These are phyloP conservation scores for Syngnathoides biaculeatus DNA, from an alignment of 2,113 vertebrate genomes.

Conservation along the genomic window DNA sequence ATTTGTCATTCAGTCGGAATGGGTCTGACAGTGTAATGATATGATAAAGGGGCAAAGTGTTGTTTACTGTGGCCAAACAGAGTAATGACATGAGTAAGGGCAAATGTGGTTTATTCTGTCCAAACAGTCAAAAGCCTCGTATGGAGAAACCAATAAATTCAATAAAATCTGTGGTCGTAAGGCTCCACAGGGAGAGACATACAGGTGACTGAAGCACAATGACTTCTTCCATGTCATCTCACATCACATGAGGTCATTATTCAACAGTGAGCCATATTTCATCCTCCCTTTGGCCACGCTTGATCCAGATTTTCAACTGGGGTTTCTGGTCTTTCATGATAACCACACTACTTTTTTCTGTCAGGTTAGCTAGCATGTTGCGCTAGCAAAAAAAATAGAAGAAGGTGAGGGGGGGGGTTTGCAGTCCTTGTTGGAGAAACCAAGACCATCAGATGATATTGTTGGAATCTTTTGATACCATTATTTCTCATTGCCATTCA, in stretches of 20 bases:
- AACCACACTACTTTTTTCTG: conserved; percentile 58
- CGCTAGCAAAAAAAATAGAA: conserved; percentile 64
- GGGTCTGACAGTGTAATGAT: conserved; percentile 41
- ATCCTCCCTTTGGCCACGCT: conserved; percentile 52
- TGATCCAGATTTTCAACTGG: conserved; percentile 47
- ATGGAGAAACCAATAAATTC: background rate
- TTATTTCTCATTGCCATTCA: background rate
- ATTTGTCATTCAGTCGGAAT: conserved; percentile 38
- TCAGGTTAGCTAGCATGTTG: conserved; percentile 48
- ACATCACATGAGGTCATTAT: conserved; percentile 44
- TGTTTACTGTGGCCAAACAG: conserved; percentile 20
- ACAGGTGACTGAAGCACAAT: conserved; percentile 22
- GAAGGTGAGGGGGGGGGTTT: conserved; percentile 41
- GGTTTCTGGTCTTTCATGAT: conserved; percentile 58
- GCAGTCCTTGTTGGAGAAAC: conserved; percentile 51
- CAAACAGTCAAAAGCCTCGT: background rate
- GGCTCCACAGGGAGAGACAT: conserved; percentile 2
- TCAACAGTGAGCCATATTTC: conserved; percentile 39
- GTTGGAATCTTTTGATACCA: conserved; percentile 39
- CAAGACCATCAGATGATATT: conserved; percentile 57
- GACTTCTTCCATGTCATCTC: conserved; percentile 24
- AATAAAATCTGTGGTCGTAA: background rate
- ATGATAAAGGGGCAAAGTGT: conserved; percentile 24
- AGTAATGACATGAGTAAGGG: conserved; percentile 32
- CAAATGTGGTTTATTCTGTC: conserved; percentile 29